Evolutionary conservation across 35 echinoderm and acorn worm species (phyloP), one percentile per base, ranked within the genome.

Genomic region (Acanthaster planci): DNA sequence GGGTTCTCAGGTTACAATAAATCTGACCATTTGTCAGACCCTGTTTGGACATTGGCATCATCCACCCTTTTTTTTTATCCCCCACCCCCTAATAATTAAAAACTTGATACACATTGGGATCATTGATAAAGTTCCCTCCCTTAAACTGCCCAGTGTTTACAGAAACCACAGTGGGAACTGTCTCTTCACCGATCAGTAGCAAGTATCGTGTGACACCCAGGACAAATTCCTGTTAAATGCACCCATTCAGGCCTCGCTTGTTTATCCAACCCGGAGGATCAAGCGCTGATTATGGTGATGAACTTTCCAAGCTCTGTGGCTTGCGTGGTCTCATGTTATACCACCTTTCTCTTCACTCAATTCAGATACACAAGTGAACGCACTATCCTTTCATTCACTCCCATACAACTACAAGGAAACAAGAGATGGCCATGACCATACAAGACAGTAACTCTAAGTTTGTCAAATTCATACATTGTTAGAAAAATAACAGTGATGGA

Each of bases 41-140:
- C 21, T 15, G 23, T 14, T 72, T 72, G 26, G 34, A 72, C 64
- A 72, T 72, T 26, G 26, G 30, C 64, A 72, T 72, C 30, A 72
- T 72, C 14, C 30, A 26, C 26, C 42, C 42, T 12, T 6, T 12
- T 47, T 47, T 47, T 47, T 47, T 6, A 10, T 26, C 64, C 64
- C 23, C 64, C 30, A 27, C 26, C 10, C 64, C 22, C 22, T 72
- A 72, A 72, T 72, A n/a, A n/a, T n/a, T n/a, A 27, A 72, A 72
- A 72, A 72, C 64, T 72, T 72, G 64, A 72, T 72, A 72, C 64
- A 72, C 64, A 16, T 19, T 9, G 34, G 64, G 64, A 72, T 31
- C 34, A 26, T 31, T 29, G 21, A 26, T 2, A 72, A 21, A 26
- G 26, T 34, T 9, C 64, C 23, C 14, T 72, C 18, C 30, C 34